Base-by-base conservation (phyloP, 2,113 vertebrate species). In the Alethe diademata region DNA sequence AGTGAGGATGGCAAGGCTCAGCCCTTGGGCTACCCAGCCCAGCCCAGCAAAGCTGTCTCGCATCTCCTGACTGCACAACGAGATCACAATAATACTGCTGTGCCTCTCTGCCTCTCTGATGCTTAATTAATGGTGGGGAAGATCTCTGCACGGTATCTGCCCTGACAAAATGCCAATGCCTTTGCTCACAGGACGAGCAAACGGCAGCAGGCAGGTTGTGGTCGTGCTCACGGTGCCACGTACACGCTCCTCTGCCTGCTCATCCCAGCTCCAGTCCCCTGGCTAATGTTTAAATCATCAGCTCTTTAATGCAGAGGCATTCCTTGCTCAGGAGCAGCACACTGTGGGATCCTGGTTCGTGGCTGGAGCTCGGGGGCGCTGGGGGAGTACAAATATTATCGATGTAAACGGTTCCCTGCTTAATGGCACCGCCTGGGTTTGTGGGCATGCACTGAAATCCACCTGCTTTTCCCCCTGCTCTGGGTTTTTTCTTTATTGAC, bases 281-380 rank as follows among this genome's bases (percentile, higher is more conserved):
- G 90, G 22, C 74, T 92, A 6, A 78, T 80, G 79, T 86, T 96
- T 86, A 86, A 93, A 83, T 64, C 90, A 96, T 86, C 10, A 92
- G 81, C 14, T 56, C 67, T 64, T 91, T 56, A 76, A 82, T 82
- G 92, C 87, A 83, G 74, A 82, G 81, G 64, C 85, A 64, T 56
- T 60, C 86, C 90, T 54, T 43, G 66, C 78, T 83, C 26, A 0
- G 84, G 74, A 73, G 79, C 84, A 38, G 73, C 35, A 4, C 9
- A 5, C 20, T 1, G 8, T 8, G 62, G 84, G 71, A 70, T 38
- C n/a, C 19, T 12, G 58, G 33, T 36, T 42, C 9, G 3, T 19
- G 85, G 57, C 65, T 90, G 7, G 64, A 76, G 64, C 93, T 83
- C 47, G 8, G 78, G 36, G 79, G 65, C 28, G 19, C 67, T 50